Evolutionary conservation across 2,113 vertebrate genomes (phyloP), one percentile per base, ranked within the genome.

Genomic region (Myrmecophaga tridactyla): DNA sequence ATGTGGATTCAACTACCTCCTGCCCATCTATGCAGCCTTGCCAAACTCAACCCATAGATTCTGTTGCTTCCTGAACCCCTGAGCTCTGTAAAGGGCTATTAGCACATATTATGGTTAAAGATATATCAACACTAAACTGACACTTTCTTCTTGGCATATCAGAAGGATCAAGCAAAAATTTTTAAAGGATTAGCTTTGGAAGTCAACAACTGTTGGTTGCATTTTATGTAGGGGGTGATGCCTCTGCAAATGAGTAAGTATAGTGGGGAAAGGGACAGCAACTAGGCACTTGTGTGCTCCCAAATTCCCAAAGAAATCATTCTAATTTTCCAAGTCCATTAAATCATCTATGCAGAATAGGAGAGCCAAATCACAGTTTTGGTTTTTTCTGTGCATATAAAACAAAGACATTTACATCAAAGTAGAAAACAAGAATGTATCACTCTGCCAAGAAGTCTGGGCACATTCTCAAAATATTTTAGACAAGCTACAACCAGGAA

Each of bases 131-230:
- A 80, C 27, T 39, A 91, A 94, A 82, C 8, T 87, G 21, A 93
- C 17, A 56, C 11, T 96, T 76, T 86, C 48, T 89, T 92, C 73
- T 75, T 94, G 81, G 53, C 27, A 36, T 91, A 93, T 92, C 17
- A 88, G 23, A 76, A 86, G 14, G 18, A 80, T 2, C 46, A 27
- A 93, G 14, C 62, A 81, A 73, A 20, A 87, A 87, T 41, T 81
- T 88, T 53, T 62, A 34, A 80, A 88, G 31, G 8, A 60, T 77
- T 89, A 46, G 21, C 27, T 92, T 43, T 90, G 25, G 43, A 92
- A 89, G 72, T 88, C 31, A 62, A 17, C 6, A 75, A 46, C 34
- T 43, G 23, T 25, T 51, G 6, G 62, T 53, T 46, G 46, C 69
- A 70, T 77, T 88, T 88, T 43, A 39, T 63, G 5, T 18, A 69